These are phyloP conservation scores for Etheostoma spectabile DNA, from an alignment of 2,113 vertebrate species.

Conservation along the genomic window DNA sequence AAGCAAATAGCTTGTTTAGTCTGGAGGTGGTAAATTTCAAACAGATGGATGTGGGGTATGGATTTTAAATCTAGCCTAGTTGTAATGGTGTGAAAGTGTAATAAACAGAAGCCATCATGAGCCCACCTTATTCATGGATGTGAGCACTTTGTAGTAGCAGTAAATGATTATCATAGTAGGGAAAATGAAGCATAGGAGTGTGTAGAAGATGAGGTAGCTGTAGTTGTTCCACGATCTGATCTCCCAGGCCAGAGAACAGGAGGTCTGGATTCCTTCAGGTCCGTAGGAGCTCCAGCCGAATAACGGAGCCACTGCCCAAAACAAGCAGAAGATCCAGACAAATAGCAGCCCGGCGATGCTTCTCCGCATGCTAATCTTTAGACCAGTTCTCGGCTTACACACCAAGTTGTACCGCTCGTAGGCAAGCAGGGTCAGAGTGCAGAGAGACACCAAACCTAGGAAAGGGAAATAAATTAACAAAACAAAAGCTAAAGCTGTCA, in stretches of 20 bases:
- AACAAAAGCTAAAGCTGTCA: neutral
- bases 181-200: slow-evolving; percentile 76
- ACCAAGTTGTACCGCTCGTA: slow-evolving; percentile 80
- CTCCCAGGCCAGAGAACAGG: slow-evolving; percentile 80
- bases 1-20: slow-evolving; percentile 17
- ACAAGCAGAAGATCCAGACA: slow-evolving; percentile 81
- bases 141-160: slow-evolving; percentile 78
- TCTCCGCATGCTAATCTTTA: slow-evolving; percentile 71
- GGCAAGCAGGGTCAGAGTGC: slow-evolving; percentile 78
- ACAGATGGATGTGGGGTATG: neutral
- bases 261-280: slow-evolving; percentile 77
- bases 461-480: neutral
- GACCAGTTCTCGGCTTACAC: slow-evolving; percentile 71
- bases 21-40: slow-evolving; percentile 18
- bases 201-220: slow-evolving; percentile 82
- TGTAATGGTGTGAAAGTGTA: slow-evolving; percentile 12
- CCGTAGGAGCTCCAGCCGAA: slow-evolving; percentile 82
- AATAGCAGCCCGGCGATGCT: slow-evolving; percentile 69
- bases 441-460: slow-evolving; percentile 80
- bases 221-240: slow-evolving; percentile 78
- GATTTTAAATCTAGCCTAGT: slow-evolving; percentile 16
- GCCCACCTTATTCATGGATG: slow-evolving; percentile 71
- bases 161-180: slow-evolving; percentile 75
- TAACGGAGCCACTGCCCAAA: slow-evolving; percentile 72
- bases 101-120: slow-evolving; percentile 8